Evolutionary conservation across 2,888 invertebrate genomes (phyloP).

Genomic region (Anodontia alba): DNA sequence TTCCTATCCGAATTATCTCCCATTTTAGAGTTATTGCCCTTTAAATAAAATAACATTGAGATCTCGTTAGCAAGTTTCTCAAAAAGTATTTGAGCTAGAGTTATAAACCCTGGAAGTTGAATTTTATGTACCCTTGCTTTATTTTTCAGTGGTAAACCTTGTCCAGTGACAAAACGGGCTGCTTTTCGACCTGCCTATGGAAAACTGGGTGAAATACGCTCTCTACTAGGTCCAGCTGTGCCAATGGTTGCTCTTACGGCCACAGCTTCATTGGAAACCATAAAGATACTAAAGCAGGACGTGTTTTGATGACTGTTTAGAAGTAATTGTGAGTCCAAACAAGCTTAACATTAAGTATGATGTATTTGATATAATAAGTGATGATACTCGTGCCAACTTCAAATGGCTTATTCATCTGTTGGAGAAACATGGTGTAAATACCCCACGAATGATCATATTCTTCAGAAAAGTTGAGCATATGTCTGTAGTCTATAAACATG

Average conservation of each 20-base stretch:
- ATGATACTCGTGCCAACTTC: conserved; percentile 23
- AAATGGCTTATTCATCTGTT: conserved; percentile 30
- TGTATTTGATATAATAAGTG: not conserved
- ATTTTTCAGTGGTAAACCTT: not conserved
- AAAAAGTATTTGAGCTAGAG: too few species aligned
- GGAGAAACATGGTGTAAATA: conserved; percentile 9
- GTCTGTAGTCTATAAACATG: conserved; percentile 26
- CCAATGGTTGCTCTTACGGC: conserved; percentile 26
- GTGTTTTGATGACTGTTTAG: conserved; percentile 18
- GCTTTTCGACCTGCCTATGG: conserved; percentile 24
- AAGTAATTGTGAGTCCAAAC: conserved; percentile 32
- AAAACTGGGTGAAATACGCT: conserved; percentile 22
- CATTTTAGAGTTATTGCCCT: too few species aligned
- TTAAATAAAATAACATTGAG: too few species aligned
- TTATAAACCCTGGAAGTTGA: too few species aligned
- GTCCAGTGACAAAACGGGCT: conserved; percentile 2
- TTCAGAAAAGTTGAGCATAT: conserved; percentile 33
- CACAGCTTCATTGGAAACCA: conserved; percentile 24
- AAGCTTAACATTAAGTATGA: conserved; percentile 30
- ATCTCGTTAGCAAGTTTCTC: too few species aligned
- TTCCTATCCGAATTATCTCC: too few species aligned
- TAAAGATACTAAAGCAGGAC: conserved; percentile 8
- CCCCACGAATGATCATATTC: conserved; percentile 27
- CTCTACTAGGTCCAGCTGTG: conserved; percentile 16
- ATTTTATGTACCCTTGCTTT: too few species aligned